Conservation (phyloP, 2,888 invertebrate species). For the Endomychus coccineus region DNA sequence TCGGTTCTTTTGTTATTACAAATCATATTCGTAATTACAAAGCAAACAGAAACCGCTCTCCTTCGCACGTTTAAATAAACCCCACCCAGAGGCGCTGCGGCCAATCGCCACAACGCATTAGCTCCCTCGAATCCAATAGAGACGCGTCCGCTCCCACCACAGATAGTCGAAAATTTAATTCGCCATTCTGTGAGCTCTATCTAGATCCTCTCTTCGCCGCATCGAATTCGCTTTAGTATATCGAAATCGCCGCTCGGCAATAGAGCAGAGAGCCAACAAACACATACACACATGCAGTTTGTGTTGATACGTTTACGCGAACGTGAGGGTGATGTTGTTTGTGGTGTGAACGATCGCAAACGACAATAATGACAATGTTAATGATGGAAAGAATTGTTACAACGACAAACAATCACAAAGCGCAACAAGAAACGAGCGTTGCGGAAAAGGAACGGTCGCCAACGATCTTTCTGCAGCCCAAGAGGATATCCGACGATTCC, state of each 20-base stretch:
- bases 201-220: conserved; percentile 12
- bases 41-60: conserved; percentile 39
- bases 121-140: conserved; percentile 22
- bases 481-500: conserved; percentile 40
- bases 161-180: conserved; percentile 21
- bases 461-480: conserved; percentile 36
- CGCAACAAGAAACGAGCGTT: conserved; percentile 5
- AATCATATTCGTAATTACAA: conserved; percentile 48
- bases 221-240: conserved; percentile 27
- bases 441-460: conserved; percentile 8
- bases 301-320: conserved; percentile 3
- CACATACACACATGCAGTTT: background rate
- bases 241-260: conserved; percentile 23
- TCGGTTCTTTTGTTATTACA: conserved; percentile 43
- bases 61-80: conserved; percentile 27
- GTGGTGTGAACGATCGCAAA: conserved; percentile 5
- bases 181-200: conserved; percentile 29
- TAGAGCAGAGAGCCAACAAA: background rate
- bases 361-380: conserved; percentile 45
- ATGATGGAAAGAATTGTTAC: too few species aligned
- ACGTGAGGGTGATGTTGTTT: conserved; percentile 3
- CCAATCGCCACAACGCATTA: conserved; percentile 14
- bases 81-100: conserved; percentile 19
- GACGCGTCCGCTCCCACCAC: conserved; percentile 19
- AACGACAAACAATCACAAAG: too few species aligned